Evolutionary conservation across 1,140 invertebrate species (phyloP).

Genomic region (Brachionus rubens): DNA sequence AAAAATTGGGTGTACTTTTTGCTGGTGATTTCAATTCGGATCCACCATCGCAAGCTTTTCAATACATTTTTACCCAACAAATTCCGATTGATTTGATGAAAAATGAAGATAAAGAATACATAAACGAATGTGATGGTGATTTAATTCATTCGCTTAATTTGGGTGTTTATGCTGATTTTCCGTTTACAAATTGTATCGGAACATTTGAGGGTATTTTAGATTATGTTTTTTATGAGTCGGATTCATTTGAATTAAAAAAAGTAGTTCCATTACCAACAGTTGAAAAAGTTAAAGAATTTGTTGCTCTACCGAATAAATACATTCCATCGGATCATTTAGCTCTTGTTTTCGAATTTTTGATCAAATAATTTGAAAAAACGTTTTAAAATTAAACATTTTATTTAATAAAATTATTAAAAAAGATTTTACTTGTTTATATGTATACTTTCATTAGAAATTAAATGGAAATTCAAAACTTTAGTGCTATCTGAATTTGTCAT

Average conservation of each 20-base stretch:
- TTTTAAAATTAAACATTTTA: background rate
- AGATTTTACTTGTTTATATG: no score
- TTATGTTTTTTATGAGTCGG: slow-evolving; percentile 26
- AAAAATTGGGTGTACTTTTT: slow-evolving; percentile 17
- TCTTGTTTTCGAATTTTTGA: slow-evolving; percentile 39
- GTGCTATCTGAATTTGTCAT: no score
- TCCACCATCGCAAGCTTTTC: slow-evolving; percentile 25
- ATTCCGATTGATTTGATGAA: slow-evolving; percentile 16
- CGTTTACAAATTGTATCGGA: slow-evolving; percentile 33
- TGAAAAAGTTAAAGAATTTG: slow-evolving; percentile 28
- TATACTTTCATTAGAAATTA: no score
- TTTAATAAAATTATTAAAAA: no score
- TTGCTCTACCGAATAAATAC: slow-evolving; percentile 11
- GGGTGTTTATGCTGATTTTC: slow-evolving; percentile 24
- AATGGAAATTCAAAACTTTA: no score
- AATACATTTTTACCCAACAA: slow-evolving; percentile 4
- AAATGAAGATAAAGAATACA: slow-evolving; percentile 16
- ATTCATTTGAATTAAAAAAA: slow-evolving; percentile 23
- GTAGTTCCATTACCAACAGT: slow-evolving; percentile 16
- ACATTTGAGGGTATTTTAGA: slow-evolving; percentile 29
- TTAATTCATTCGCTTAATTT: slow-evolving; percentile 26
- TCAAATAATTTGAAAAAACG: slow-evolving; percentile 18
- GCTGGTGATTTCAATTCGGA: slow-evolving; percentile 44
- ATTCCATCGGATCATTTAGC: slow-evolving; percentile 44
- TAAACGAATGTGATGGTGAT: slow-evolving; percentile 8